These are phyloP conservation scores for Campoplex nolae DNA, from an alignment of 2,888 invertebrate species.

Conservation along the genomic window DNA sequence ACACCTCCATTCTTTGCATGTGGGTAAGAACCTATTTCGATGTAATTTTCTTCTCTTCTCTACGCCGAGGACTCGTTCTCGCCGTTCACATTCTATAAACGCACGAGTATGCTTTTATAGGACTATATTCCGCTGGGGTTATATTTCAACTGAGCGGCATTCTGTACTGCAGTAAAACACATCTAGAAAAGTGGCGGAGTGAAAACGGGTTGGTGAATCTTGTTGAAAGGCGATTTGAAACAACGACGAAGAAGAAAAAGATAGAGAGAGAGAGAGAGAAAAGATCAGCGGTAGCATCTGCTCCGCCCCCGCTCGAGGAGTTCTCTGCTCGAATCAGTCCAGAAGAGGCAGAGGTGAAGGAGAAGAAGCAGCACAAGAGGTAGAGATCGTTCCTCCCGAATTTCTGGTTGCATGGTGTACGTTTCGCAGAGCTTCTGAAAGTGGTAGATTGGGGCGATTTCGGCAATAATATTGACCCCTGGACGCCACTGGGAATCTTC, in stretches of 20 bases:
- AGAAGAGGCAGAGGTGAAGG: neutral
- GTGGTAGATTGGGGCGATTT: constrained; percentile 38
- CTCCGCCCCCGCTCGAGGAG: constrained; percentile 31
- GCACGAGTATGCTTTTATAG: constrained; percentile 32
- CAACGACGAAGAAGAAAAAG: neutral
- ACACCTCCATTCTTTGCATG: constrained; percentile 47
- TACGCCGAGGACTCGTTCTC: constrained; percentile 29
- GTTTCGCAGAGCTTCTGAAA: constrained; percentile 7
- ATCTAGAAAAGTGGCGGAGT: neutral
- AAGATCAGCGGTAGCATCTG: constrained; percentile 35
- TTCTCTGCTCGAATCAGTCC: constrained; percentile 13
- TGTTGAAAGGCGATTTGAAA: constrained; percentile 26
- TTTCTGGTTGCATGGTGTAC: constrained; percentile 14
- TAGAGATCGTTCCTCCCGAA: neutral
- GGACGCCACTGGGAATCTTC: constrained; percentile 8
- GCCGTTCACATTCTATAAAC: neutral
- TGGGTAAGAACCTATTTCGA: constrained; percentile 37
- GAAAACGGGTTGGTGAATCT: constrained; percentile 33
- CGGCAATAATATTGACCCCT: constrained; percentile 1
- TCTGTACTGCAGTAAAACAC: neutral
- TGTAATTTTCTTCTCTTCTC: constrained; percentile 37
- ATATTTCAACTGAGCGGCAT: constrained; percentile 8
- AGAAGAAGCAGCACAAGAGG: constrained; percentile 16
- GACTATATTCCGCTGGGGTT: neutral
- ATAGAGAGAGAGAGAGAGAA: neutral